Evolutionary conservation across 2,797 vertebrate genomes (phyloP).

Genomic region (Crocodylus rhombifer): DNA sequence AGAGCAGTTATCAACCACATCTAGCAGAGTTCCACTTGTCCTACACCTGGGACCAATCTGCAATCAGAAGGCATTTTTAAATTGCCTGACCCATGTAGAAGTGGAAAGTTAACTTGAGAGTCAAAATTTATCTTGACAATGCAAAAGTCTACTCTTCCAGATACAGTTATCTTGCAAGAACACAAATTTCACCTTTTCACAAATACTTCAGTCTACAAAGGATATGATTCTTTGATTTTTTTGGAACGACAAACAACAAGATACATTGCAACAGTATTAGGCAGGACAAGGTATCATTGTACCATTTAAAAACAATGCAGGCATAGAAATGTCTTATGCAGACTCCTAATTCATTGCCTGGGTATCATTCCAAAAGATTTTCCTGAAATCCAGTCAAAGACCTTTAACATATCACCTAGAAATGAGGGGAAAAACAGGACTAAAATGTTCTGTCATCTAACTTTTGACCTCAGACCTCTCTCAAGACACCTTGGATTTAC

Average conservation of each 20-base stretch:
- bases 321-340: neutral
- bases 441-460: neutral
- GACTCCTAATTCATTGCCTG: neutral
- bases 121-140: neutral
- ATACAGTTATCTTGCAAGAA: neutral
- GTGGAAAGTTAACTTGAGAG: neutral
- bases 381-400: neutral
- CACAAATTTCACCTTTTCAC: neutral
- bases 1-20: slow-evolving; percentile 88
- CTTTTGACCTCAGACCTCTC: neutral
- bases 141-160: neutral
- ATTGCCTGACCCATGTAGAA: neutral
- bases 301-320: neutral
- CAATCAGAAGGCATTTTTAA: slow-evolving; percentile 23
- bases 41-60: slow-evolving; percentile 85
- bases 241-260: neutral
- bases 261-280: neutral
- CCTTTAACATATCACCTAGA: neutral
- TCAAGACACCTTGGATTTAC: neutral
- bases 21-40: slow-evolving; percentile 86
- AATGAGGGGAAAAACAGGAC: neutral
- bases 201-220: neutral
- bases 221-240: accelerated
- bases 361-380: neutral
- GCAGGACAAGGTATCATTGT: neutral